A percentile compares a stretch with the other conserved stretches of the same genome.
These are phyloP conservation scores for Magallana gigas DNA, from an alignment of 1,140 invertebrate species.

Conservation along the genomic window DNA sequence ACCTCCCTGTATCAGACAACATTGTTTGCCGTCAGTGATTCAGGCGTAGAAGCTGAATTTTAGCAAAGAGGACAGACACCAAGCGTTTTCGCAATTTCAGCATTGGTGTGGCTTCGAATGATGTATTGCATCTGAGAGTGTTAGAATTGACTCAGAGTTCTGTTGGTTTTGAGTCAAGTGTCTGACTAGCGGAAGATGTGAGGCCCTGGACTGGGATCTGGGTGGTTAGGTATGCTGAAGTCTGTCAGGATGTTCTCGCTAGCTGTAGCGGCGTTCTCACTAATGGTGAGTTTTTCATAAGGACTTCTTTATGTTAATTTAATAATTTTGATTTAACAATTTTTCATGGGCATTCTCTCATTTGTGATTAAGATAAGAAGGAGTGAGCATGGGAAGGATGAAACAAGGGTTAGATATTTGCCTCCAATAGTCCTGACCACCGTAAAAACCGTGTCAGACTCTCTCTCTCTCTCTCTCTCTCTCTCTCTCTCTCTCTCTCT, in stretches of 20 bases:
- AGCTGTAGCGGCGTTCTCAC: not conserved
- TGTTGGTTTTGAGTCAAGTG: conserved; percentile 27
- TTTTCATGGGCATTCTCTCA: too few relatives aligned
- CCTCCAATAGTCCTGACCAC: too few relatives aligned
- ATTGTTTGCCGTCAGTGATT: not conserved
- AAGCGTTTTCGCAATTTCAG: not conserved
- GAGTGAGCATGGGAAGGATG: too few relatives aligned
- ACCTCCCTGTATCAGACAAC: not conserved
- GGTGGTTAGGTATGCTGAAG: not conserved
- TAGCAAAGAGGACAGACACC: not conserved
- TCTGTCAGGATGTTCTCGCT: not conserved
- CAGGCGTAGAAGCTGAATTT: not conserved
- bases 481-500: not conserved
- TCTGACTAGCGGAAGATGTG: not conserved
- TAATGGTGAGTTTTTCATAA: not conserved
- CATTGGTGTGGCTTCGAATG: not conserved
- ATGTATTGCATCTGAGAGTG: not conserved
- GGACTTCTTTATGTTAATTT: not conserved
- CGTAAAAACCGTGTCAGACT: not conserved
- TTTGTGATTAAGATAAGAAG: too few relatives aligned
- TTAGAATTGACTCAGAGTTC: not conserved
- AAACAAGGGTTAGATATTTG: too few relatives aligned
- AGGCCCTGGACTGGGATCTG: not conserved
- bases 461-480: not conserved
- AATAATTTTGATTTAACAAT: too few relatives aligned